phyloP scores from a whole-genome alignment of 2,113 vertebrate genomes.

The Egretta garzetta region DNA sequence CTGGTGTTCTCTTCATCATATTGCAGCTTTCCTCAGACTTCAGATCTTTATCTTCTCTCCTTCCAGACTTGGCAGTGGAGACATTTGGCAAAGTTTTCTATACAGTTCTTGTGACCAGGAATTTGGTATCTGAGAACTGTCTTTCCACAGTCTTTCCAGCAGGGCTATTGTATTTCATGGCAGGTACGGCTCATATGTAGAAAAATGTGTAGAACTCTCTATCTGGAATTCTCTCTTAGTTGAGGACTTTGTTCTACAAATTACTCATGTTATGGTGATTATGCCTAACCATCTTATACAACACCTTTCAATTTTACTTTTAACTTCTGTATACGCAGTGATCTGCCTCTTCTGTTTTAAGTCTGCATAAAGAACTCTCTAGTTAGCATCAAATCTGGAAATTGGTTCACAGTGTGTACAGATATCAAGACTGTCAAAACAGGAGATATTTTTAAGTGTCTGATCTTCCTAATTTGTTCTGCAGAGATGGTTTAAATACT shows the following conservation, averaged over 20 bases:
- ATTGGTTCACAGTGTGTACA: background rate
- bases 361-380: background rate
- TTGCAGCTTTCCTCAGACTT: background rate
- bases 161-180: background rate
- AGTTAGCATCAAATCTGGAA: background rate
- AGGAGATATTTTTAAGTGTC: conserved; percentile 8
- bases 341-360: background rate
- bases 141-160: background rate
- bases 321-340: background rate
- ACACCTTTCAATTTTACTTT: background rate
- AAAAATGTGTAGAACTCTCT: background rate
- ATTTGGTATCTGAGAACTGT: background rate
- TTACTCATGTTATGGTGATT: background rate
- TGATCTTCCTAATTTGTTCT: conserved; percentile 12
- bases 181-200: background rate
- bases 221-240: background rate
- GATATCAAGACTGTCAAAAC: conserved; percentile 11
- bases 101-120: background rate
- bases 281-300: background rate
- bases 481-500: background rate
- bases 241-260: background rate
- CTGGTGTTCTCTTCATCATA: background rate
- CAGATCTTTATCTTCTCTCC: background rate
- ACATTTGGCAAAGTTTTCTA: background rate
- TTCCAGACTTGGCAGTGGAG: background rate